A percentile compares a stretch with the other conserved stretches of the same genome.
These are phyloP conservation scores for Acanthaster planci DNA, from an alignment of 35 echinoderm and acorn worm species.

Conservation along the genomic window DNA sequence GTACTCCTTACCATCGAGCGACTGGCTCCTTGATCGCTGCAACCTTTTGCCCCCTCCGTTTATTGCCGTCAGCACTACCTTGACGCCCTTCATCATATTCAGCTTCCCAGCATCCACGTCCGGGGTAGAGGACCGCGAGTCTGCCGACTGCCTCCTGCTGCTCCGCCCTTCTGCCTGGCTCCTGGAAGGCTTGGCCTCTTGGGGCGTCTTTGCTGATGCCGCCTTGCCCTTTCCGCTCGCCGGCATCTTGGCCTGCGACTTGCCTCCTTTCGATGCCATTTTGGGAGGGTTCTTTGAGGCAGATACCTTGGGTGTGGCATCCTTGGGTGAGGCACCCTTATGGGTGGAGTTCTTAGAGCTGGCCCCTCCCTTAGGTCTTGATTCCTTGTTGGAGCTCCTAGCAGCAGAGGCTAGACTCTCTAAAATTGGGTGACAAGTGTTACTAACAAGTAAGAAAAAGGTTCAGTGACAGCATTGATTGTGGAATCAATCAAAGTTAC, in stretches of 20 bases:
- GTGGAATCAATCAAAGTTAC: no score
- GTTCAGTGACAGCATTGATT: no score
- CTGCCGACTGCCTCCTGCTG: slow-evolving; percentile 13
- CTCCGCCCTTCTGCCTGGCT: not conserved
- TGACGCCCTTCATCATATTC: slow-evolving; percentile 9
- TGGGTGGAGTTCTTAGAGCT: slow-evolving; percentile 12
- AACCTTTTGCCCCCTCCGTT: not conserved
- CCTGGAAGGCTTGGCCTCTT: not conserved
- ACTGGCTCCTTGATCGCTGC: slow-evolving; percentile 27
- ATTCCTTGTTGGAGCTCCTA: not conserved
- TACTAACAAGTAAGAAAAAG: no score
- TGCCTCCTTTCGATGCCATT: not conserved
- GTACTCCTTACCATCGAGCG: not conserved
- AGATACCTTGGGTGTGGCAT: not conserved
- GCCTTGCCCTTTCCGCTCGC: not conserved
- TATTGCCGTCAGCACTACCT: not conserved
- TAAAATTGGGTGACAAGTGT: not conserved
- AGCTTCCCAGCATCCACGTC: not conserved
- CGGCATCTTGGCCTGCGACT: not conserved
- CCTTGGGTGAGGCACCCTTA: slow-evolving; percentile 10
- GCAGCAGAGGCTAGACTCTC: not conserved
- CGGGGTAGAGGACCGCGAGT: not conserved
- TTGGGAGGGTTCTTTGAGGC: not conserved
- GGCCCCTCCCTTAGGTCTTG: not conserved
- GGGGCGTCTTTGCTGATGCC: not conserved